These are phyloP conservation scores for Trematomus loennbergii DNA, from an alignment of 2,113 vertebrate species.

Conservation along the genomic window DNA sequence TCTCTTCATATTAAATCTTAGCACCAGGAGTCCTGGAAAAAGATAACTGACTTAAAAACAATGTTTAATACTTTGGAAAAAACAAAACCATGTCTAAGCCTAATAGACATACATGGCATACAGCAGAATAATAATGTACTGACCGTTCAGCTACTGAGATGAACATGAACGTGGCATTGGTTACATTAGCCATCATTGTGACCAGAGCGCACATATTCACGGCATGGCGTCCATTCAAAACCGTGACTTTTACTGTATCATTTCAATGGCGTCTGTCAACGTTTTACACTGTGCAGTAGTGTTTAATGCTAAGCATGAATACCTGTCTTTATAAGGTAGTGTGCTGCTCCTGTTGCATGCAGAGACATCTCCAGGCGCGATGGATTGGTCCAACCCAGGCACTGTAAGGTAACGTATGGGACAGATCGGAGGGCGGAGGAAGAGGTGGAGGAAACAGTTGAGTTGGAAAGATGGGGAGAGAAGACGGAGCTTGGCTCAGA, in stretches of 20 bases:
- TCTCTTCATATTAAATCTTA: constrained; percentile 65
- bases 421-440: constrained; percentile 46
- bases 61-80: constrained; percentile 28
- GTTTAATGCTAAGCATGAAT: constrained; percentile 78
- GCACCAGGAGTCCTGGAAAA: constrained; percentile 30
- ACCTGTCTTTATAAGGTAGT: constrained; percentile 85
- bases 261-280: constrained; percentile 71
- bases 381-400: constrained; percentile 38
- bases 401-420: constrained; percentile 71
- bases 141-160: constrained; percentile 23
- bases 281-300: constrained; percentile 75
- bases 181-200: constrained; percentile 53
- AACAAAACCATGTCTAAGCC: constrained; percentile 12
- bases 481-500: constrained; percentile 34
- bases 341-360: constrained; percentile 60
- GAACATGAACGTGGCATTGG: constrained; percentile 43
- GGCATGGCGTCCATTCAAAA: constrained; percentile 67
- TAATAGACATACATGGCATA: no score
- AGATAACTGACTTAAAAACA: not conserved
- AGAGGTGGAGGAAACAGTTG: constrained; percentile 24
- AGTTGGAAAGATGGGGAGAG: constrained; percentile 8
- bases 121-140: constrained; percentile 29
- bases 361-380: constrained; percentile 55
- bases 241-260: constrained; percentile 64
- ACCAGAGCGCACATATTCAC: constrained; percentile 44